Base-by-base conservation (phyloP, 2,888 invertebrate species). In the Cactoblastis cactorum region DNA sequence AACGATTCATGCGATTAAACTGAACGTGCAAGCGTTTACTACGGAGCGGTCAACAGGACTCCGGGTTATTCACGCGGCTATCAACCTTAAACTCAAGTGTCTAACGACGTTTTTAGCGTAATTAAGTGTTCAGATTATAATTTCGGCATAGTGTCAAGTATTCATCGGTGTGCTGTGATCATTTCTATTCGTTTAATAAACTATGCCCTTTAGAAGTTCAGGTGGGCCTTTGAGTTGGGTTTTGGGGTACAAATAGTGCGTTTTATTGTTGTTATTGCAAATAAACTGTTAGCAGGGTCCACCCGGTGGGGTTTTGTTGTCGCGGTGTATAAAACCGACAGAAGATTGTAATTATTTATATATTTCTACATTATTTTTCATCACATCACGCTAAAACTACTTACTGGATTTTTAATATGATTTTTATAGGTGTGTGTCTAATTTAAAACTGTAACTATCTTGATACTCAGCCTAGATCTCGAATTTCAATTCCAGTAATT, bases 1-100 rank as follows among this genome's bases (percentile, higher is more conserved):
- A 66, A 63, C 64, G 65, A 64, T 67, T 68, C 64, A 62, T 56
- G 55, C 56, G 59, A 62, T 63, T 58, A 62, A 61, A 58, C 55
- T 58, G 51, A 45, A 22, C 41, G 39, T 19, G 32, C 33, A 15
- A 19, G 49, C 43, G 28, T 19, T 41, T 34, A 34, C 41, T 41
- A n/a, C 34, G 19, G 32, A 33, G 41, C 19, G 49, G 49, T 49
- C 49, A 49, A 12, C 28, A 8, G 28, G 5, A 9, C 18, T 32
- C 39, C 33, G 17, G 1, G 12, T 4, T 9, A 0, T 8, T 14
- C 17, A 41, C 14, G 34, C 49, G 3, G 41, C 12, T 49, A 34
- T 15, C 6, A 34, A 49, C 49, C 41, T 43, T 34, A 12, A n/a
- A 6, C 9, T 4, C 1, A 1, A 9, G 41, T 1, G 12, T 3